phyloP scores from a whole-genome alignment of 2,113 vertebrate genomes.

The Eclectus roratus region DNA sequence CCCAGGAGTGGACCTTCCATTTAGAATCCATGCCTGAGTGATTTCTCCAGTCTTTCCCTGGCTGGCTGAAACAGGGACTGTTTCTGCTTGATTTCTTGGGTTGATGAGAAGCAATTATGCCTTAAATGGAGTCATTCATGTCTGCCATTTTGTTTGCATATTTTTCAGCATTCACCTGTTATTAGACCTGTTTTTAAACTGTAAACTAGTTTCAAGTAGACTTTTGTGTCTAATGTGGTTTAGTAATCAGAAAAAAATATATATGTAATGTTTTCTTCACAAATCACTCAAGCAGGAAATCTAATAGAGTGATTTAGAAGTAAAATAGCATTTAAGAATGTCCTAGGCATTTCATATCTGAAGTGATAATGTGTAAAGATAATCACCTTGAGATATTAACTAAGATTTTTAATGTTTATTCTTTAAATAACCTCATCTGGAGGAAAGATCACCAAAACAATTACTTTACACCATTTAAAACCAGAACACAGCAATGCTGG shows the following conservation, averaged over 20 bases:
- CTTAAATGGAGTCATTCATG: conserved; percentile 87
- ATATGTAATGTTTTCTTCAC: conserved; percentile 80
- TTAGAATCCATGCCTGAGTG: conserved; percentile 81
- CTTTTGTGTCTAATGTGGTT: conserved; percentile 78
- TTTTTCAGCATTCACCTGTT: conserved; percentile 84
- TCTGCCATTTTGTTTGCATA: conserved; percentile 88
- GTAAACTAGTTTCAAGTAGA: conserved; percentile 81
- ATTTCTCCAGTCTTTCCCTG: conserved; percentile 75
- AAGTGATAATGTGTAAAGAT: not conserved
- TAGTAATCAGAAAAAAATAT: conserved; percentile 80
- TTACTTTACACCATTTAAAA: not conserved
- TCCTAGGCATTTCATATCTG: conserved; percentile 63
- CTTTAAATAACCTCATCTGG: conserved; percentile 1
- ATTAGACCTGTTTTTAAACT: conserved; percentile 85
- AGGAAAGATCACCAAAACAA: not conserved
- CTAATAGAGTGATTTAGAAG: conserved; percentile 76
- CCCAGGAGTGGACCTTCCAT: conserved; percentile 81
- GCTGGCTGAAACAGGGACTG: conserved; percentile 77
- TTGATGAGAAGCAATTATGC: conserved; percentile 87
- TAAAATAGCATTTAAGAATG: conserved; percentile 76
- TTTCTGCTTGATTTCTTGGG: conserved; percentile 88
- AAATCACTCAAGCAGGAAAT: conserved; percentile 80
- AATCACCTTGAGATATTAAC: not conserved
- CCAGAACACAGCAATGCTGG: not conserved
- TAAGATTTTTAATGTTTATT: not conserved